Base-by-base conservation (phyloP, 2,113 vertebrate species). In the Pitta sordida region DNA sequence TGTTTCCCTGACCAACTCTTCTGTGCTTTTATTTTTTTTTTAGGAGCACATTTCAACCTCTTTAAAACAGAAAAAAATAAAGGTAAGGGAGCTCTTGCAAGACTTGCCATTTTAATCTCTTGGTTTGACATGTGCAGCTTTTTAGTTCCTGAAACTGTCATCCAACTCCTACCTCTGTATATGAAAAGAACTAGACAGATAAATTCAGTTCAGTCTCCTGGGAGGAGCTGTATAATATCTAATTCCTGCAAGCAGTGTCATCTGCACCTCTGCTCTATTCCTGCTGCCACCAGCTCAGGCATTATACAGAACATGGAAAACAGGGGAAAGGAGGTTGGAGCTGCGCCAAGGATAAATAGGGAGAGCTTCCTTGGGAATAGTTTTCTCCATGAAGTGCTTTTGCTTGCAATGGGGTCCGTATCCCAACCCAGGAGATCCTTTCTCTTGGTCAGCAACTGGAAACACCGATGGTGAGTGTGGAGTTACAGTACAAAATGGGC, bases 221-320 rank as follows among this genome's bases (percentile, higher is more conserved):
- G 12, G 11, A 59, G 71, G 37, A 76, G 23, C 44, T 53, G 23
- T 41, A 17, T n/a, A 12, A 11, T 5, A 4, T n/a, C 63, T 14
- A 6, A 14, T 23, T 69, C 46, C 44, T 69, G 11, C 29, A 62
- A 5, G n/a, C 10, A 0, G 77, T 30, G n/a, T 32, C 39, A 34
- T 3, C 68, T 2, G 2, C 41, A 73, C 6, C 43, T n/a, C 30
- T 1, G 4, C 6, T 63, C 46, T 0, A 1, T 24, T 27, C 34
- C 24, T 32, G 80, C 15, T 88, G 76, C 43, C 34, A 8, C 43
- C 84, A 46, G 43, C 76, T 59, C 32, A 2, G 7, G 34, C 13
- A 14, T 60, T 1, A 0, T 55, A n/a, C 9, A 32, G 48, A 51
- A 7, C 24, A 4, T 0, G 3, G 21, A 9, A 2, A 30, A 17